phyloP scores from a whole-genome alignment of 2,888 invertebrate species.

The Idaea biselata region DNA sequence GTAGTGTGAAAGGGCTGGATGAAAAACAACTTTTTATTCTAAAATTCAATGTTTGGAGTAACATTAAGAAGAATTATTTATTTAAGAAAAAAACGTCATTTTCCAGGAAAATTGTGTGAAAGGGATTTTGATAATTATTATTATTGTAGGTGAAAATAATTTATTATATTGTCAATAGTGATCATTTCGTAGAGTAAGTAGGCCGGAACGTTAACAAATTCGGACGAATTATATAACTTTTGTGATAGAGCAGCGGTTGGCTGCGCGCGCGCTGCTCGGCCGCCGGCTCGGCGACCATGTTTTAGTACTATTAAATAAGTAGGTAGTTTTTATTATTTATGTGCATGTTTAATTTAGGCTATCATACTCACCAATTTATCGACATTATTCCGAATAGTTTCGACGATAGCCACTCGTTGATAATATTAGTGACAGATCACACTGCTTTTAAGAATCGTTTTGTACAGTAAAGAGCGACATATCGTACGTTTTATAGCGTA shows the following conservation, averaged over 20 bases:
- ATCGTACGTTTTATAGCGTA: conserved; percentile 43
- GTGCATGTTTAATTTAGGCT: conserved; percentile 56
- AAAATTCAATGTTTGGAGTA: too few relatives aligned
- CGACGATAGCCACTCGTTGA: conserved; percentile 44
- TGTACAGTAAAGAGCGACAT: conserved; percentile 64
- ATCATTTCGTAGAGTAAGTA: conserved; percentile 79
- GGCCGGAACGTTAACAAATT: conserved; percentile 77
- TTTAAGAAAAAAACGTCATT: too few relatives aligned
- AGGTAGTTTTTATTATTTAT: conserved; percentile 27
- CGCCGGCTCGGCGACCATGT: conserved; percentile 46
- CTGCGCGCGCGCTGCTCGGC: conserved; percentile 48
- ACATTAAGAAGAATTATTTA: too few relatives aligned
- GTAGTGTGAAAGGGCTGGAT: too few relatives aligned
- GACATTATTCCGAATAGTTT: conserved; percentile 35
- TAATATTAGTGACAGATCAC: conserved; percentile 32
- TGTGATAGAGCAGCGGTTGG: conserved; percentile 69
- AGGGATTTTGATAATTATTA: conserved; percentile 20
- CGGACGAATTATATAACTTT: conserved; percentile 68
- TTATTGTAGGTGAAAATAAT: conserved; percentile 73
- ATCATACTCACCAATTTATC: conserved; percentile 33
- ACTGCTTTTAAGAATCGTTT: conserved; percentile 53
- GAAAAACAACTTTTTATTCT: too few relatives aligned
- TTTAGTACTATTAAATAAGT: conserved; percentile 41
- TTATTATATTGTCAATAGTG: conserved; percentile 75
- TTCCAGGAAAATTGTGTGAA: too few relatives aligned